Evolutionary conservation across 2,113 vertebrate species (phyloP), one percentile per base, ranked within the genome.

Genomic region (Mustela nigripes): DNA sequence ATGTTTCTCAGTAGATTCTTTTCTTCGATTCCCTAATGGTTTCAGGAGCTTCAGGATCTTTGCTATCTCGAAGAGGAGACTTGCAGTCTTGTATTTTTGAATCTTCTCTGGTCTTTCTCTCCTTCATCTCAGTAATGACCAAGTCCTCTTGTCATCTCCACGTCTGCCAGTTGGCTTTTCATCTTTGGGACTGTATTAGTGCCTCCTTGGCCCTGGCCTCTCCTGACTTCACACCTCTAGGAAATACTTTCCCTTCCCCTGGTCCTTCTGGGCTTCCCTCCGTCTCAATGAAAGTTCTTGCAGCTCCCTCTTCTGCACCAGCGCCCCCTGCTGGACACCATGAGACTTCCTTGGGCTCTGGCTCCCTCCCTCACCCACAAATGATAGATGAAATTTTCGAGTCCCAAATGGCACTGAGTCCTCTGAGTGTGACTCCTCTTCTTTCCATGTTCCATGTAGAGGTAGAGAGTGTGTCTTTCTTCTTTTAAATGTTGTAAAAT

Each of bases 311-410:
- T 48, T 79, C 87, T 92, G 56, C 50, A 82, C 56, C 56, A 36
- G 81, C 12, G 14, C 39, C 63, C 56, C 24, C 89, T 88, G 80
- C 60, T 92, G 80, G 87, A 63, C 67, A 42, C 10, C 50, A 16
- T 73, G 93, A 92, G 48, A 12, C 58, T 15, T 56, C 56, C 80
- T 8, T 7, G 39, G 60, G 18, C 69, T 8, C 7, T 65, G 24
- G 26, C 60, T 45, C 39, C 10, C 6, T 15, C 21, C 48, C 0
- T 9, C 6, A 1, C 5, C 36, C 6, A 33, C 11, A 8, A 33
- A 21, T 50, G 50, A 50, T 4, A 11, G 12, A 11, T 45, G 8
- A 36, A 67, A 50, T 53, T 80, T 33, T 81, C 12, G 67, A 42
- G n/a, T 42, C 16, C 50, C 15, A 11, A 1, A 4, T 21, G n/a